Percentiles rank a stretch among this genome's conserved stretches.
Conservation (phyloP, 2,797 vertebrate genomes). For the Tiaroga cobitis region DNA sequence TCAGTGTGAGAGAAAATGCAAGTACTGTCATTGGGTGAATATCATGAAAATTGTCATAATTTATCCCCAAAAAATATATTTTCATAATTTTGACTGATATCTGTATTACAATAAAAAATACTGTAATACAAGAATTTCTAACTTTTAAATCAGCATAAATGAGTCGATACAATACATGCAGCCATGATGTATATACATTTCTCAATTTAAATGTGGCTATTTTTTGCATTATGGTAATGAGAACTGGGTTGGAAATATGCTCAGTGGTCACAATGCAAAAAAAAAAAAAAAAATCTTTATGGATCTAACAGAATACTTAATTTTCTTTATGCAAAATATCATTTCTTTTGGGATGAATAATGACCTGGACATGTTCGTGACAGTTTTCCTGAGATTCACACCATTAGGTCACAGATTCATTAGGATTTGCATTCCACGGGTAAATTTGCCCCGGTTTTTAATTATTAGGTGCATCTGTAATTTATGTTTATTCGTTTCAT, state of each 20-base stretch:
- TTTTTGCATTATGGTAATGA: not conserved
- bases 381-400: conserved; percentile 13
- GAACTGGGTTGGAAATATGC: not conserved
- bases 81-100: not conserved
- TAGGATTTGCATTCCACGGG: not conserved
- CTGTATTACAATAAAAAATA: not conserved
- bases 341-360: not conserved
- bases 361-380: not conserved
- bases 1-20: not conserved
- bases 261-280: not conserved
- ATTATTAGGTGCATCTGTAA: not conserved
- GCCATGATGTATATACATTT: not conserved
- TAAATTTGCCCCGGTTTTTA: not conserved
- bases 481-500: not conserved
- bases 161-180: not conserved
- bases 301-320: not conserved
- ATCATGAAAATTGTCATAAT: not conserved
- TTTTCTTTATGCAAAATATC: not conserved
- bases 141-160: not conserved
- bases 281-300: not conserved
- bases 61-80: not conserved
- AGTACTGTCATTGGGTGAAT: not conserved
- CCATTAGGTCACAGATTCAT: conserved; percentile 21
- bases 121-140: not conserved
- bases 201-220: not conserved